Evolutionary conservation across 2,113 vertebrate genomes (phyloP).

Genomic region (Uropsilus gracilis): DNA sequence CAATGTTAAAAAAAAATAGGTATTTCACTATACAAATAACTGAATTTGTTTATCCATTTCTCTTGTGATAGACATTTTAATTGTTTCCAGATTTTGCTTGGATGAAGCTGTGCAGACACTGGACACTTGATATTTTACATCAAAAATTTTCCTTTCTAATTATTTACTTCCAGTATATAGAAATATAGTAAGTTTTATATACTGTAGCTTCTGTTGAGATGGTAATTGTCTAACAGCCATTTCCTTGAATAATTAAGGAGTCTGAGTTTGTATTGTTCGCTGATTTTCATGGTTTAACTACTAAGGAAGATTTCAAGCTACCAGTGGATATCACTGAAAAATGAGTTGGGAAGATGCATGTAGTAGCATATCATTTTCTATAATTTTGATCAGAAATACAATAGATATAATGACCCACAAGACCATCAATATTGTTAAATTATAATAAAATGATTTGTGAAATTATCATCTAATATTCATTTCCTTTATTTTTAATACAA

Average conservation of each 20-base stretch:
- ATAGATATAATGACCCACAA: neutral
- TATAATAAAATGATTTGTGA: neutral
- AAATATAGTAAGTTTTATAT: neutral
- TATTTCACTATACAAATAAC: neutral
- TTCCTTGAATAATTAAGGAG: neutral
- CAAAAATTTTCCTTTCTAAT: neutral
- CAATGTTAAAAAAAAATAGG: too few species aligned
- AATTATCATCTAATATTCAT: neutral
- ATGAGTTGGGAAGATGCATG: neutral
- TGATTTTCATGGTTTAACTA: neutral
- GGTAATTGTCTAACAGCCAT: neutral
- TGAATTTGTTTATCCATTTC: neutral
- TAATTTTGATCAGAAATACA: neutral
- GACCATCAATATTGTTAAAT: neutral
- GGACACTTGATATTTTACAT: neutral
- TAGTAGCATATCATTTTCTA: neutral
- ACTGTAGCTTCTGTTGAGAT: neutral
- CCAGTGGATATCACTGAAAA: neutral
- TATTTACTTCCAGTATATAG: neutral
- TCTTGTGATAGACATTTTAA: neutral
- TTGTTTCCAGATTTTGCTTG: neutral
- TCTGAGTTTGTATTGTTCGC: neutral
- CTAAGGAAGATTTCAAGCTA: neutral
- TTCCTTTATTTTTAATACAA: neutral
- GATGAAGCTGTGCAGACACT: neutral